Base-by-base conservation (phyloP, 2,113 vertebrate genomes). In the Cyphomyrus discorhynchus region DNA sequence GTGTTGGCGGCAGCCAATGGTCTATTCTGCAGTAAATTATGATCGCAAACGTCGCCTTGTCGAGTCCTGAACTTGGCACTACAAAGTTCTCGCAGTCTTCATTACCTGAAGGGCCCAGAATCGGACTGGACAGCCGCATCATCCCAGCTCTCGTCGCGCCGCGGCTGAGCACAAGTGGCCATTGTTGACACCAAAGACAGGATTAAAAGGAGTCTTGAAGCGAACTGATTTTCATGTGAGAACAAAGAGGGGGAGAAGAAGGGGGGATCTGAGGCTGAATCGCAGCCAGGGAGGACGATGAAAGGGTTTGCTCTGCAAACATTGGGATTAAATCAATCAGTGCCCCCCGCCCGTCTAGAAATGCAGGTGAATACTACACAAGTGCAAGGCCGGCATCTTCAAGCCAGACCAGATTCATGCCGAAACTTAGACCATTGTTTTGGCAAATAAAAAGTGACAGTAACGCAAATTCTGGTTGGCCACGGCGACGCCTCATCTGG, bases 221-320 rank as follows among this genome's bases (percentile, higher is more conserved):
- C 96, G 97, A 98, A 98, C 98, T 99, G 97, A 98, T 99, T 99
- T 99, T 98, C 97, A 96, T 97, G 96, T 97, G 98, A 97, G 98
- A 98, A 98, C 98, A 99, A 99, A 99, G 96, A 35, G 52, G 88
- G 35, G 66, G 49, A 42, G 49, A 17, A n/a, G 39, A n/a, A 47
- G 10, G 52, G 93, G 93, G 95, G 95, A 94, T 94, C 92, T 92
- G 94, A 92, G 21, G 89, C 94, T 97, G 98, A 98, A 97, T 98
- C 97, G 97, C 96, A 97, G 97, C 96, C 96, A 96, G 96, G 97
- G 96, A 97, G 97, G 97, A 97, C 96, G 94, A 95, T 98, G 97
- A 98, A 98, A 98, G 97, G 95, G 95, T 58, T 96, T 95, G 95
- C 95, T 94, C 95, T 97, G 96, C 96, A 95, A 98, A 97, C 96